These are phyloP conservation scores for Lepus europaeus DNA, from an alignment of 2,113 vertebrate species.

Conservation along the genomic window DNA sequence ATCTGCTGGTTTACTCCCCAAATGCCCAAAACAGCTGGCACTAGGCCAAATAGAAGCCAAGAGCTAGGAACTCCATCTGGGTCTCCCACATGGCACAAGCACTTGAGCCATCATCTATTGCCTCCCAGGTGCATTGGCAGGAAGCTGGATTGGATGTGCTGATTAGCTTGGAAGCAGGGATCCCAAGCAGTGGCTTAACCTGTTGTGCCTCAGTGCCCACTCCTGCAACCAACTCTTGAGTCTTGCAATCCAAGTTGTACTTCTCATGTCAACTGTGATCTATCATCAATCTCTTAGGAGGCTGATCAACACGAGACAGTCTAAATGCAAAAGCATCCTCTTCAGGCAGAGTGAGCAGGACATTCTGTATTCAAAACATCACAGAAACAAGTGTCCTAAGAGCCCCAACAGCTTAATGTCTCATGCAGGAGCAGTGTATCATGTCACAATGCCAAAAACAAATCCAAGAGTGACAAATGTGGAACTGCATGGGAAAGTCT, in stretches of 20 bases:
- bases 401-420: slow-evolving; percentile 20
- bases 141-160: too few relatives aligned
- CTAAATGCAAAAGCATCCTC: slow-evolving; percentile 35
- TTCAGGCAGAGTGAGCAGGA: slow-evolving; percentile 46
- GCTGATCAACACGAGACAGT: background rate
- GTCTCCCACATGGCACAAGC: too few relatives aligned
- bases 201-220: background rate
- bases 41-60: too few relatives aligned
- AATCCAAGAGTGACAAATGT: slow-evolving; percentile 27
- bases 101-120: too few relatives aligned
- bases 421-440: slow-evolving; percentile 22
- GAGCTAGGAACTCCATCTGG: too few relatives aligned
- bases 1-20: too few relatives aligned
- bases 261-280: slow-evolving; percentile 52
- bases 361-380: slow-evolving; percentile 28
- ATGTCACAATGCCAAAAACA: slow-evolving; percentile 23
- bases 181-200: too few relatives aligned
- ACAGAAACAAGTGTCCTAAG: slow-evolving; percentile 36
- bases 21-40: too few relatives aligned
- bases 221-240: background rate
- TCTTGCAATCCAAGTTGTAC: background rate
- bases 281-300: background rate
- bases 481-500: background rate
- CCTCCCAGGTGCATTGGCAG: too few relatives aligned
- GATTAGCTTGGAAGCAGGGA: too few relatives aligned